These are phyloP conservation scores for Lateolabrax maculatus DNA, from an alignment of 2,797 vertebrate genomes.

Conservation along the genomic window DNA sequence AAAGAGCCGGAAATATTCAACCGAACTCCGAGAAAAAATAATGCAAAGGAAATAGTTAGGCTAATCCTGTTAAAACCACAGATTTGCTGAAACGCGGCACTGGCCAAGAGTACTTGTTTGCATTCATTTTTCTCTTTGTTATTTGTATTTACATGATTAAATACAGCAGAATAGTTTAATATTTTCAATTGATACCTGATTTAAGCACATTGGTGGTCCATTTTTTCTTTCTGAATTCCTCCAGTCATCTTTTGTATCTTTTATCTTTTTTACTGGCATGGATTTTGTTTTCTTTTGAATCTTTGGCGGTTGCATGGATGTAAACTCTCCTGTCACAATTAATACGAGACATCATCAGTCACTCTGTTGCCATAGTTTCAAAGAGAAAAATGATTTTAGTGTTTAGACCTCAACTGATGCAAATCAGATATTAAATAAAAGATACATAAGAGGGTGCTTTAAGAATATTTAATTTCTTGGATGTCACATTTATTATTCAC, in stretches of 20 bases:
- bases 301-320: slow-evolving; percentile 14
- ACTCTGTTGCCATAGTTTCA: slow-evolving; percentile 41
- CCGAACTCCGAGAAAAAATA: slow-evolving; percentile 29
- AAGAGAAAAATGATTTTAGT: slow-evolving; percentile 51
- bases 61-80: slow-evolving; percentile 36
- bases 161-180: slow-evolving; percentile 20
- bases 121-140: not conserved
- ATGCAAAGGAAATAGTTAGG: slow-evolving; percentile 45
- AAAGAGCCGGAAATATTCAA: slow-evolving; percentile 51
- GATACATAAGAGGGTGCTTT: slow-evolving; percentile 13
- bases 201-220: slow-evolving; percentile 13
- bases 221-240: slow-evolving; percentile 11
- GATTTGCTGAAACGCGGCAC: not conserved
- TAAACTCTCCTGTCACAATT: slow-evolving; percentile 49
- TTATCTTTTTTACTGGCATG: slow-evolving; percentile 11
- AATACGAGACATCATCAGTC: slow-evolving; percentile 59
- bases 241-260: slow-evolving; percentile 34
- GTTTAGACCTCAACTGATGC: slow-evolving; percentile 55
- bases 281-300: slow-evolving; percentile 17
- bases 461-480: slow-evolving; percentile 24
- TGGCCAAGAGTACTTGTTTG: slow-evolving; percentile 10
- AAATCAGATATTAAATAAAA: slow-evolving; percentile 50
- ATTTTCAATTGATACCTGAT: slow-evolving; percentile 37
- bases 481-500: slow-evolving; percentile 31
- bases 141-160: slow-evolving; percentile 3